Base-by-base conservation (phyloP, 2,113 vertebrate species). In the Chaetorhynchus papuensis region DNA sequence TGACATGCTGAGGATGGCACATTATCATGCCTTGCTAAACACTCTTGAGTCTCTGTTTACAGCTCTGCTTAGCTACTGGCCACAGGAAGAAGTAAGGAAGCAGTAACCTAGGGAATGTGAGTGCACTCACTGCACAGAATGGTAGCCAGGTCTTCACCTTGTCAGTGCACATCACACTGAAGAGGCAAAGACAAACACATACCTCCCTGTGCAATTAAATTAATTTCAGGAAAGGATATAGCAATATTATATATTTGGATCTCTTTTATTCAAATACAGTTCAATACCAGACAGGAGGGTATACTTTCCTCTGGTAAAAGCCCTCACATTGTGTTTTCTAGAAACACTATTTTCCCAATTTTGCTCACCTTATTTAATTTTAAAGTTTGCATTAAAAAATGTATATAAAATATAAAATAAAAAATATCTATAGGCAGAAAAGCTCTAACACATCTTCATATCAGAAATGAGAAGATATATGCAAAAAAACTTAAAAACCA, bases 21-120 rank as follows among this genome's bases (percentile, higher is more conserved):
- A 83, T 90, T 94, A 84, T 75, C 90, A 63, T 90, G 82, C 31
- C 41, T 81, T 95, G 63, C 79, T 90, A 94, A 91, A 92, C 24
- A 87, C 17, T 39, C 76, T 11, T 27, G 30, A 53, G 47, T 64
- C 42, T 92, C 74, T 92, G 56, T 53, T 64, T 79, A 70, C 28
- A 68, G 31, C 14, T 83, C 42, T 81, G 56, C 52, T 87, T 71
- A 79, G 11, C 50, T 86, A 45, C 45, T 53, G 45, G 31, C 16
- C 49, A 50, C 42, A 13, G 10, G 39, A 79, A 77, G 74, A 70
- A 77, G 37, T 33, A 31, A 83, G 24, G 31, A 75, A 88, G 44
- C 5, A 77, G 45, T 22, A 68, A 28, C n/a, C 42, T 26, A 22
- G 15, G 17, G 45, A 82, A 54, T 63, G 11, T 63, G 87, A 57